Conservation (phyloP, 1,140 invertebrate genomes). For the Anthonomus grandis region DNA sequence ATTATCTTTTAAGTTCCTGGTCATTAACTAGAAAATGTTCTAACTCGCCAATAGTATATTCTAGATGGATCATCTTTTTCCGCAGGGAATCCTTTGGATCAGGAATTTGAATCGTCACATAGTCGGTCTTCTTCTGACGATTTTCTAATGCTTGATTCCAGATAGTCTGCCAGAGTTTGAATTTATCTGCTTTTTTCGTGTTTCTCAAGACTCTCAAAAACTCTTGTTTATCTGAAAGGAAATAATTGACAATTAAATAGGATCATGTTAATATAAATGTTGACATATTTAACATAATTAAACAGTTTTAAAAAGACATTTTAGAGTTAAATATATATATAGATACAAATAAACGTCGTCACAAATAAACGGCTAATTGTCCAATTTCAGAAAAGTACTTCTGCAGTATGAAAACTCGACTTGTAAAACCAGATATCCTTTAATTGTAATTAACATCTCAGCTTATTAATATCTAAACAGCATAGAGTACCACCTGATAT, state of each 20-base stretch:
- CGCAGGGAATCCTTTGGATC: constrained; percentile 22
- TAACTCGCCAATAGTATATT: constrained; percentile 30
- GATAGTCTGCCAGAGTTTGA: constrained; percentile 35
- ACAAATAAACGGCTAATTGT: too few species aligned
- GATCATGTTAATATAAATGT: background rate
- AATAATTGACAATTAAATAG: background rate
- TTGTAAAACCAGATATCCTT: too few species aligned
- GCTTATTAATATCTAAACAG: too few species aligned
- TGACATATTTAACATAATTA: too few species aligned
- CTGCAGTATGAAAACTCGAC: too few species aligned
- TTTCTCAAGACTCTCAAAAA: constrained; percentile 32
- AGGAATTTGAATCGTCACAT: constrained; percentile 36
- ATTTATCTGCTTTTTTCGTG: constrained; percentile 31
- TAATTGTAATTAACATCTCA: too few species aligned
- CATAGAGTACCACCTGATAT: too few species aligned
- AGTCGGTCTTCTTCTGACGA: constrained; percentile 31
- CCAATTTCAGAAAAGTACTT: too few species aligned
- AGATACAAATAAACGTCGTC: too few species aligned
- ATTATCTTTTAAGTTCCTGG: background rate
- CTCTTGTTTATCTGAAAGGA: constrained; percentile 30
- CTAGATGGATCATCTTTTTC: constrained; percentile 25
- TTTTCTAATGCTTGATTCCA: constrained; percentile 36
- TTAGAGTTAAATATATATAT: too few species aligned
- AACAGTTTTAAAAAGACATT: too few species aligned
- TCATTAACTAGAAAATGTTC: constrained; percentile 22